These are phyloP conservation scores for Drosophila melanocephala DNA, from an alignment of 2,888 invertebrate genomes.

Conservation along the genomic window DNA sequence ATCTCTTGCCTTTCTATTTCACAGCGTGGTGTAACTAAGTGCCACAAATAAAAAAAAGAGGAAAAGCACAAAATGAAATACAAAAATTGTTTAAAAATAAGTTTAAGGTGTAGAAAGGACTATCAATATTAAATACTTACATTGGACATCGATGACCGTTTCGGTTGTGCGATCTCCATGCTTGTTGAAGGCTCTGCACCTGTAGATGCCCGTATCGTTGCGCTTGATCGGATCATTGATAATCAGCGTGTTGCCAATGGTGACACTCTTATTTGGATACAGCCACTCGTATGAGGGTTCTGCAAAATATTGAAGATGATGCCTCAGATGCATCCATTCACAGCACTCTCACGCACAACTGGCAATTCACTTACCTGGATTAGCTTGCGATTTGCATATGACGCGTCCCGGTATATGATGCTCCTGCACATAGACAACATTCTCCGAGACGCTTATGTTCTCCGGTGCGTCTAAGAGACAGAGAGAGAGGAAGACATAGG, in stretches of 20 bases:
- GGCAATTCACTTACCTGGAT: slow-evolving; percentile 84
- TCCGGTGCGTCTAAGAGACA: slow-evolving; percentile 91
- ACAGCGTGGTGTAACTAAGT: slow-evolving; percentile 93
- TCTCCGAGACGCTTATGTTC: slow-evolving; percentile 90
- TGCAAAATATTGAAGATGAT: slow-evolving; percentile 33
- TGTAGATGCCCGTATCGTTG: slow-evolving; percentile 91
- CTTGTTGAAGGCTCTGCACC: slow-evolving; percentile 92
- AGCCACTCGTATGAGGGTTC: slow-evolving; percentile 85
- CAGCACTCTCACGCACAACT: neutral
- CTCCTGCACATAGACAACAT: slow-evolving; percentile 86
- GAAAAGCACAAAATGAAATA: slow-evolving; percentile 4
- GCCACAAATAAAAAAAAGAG: neutral
- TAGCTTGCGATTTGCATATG: slow-evolving; percentile 86
- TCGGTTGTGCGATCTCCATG: slow-evolving; percentile 91
- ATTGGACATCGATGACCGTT: slow-evolving; percentile 92
- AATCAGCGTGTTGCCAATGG: slow-evolving; percentile 86
- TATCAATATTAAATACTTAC: slow-evolving; percentile 87
- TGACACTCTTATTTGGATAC: slow-evolving; percentile 83
- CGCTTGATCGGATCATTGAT: slow-evolving; percentile 89
- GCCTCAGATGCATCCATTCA: neutral
- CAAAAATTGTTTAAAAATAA: slow-evolving; percentile 4
- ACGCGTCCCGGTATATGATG: slow-evolving; percentile 86
- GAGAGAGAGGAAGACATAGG: neutral
- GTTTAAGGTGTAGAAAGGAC: neutral
- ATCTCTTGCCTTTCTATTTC: slow-evolving; percentile 90